Evolutionary conservation across 2,797 vertebrate genomes (phyloP).

Genomic region (Myotis findleyi): DNA sequence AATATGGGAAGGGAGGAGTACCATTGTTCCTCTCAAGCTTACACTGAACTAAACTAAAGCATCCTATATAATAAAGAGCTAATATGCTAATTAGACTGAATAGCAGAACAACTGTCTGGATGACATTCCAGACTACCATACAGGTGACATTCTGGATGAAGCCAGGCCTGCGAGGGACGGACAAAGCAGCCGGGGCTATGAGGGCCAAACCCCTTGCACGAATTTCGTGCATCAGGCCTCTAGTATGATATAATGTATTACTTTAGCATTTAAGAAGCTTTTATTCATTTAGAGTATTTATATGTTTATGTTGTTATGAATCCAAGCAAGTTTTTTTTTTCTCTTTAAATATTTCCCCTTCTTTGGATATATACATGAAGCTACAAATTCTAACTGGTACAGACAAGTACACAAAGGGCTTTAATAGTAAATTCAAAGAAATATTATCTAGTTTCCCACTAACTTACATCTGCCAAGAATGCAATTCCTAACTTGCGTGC

Average conservation of each 20-base stretch:
- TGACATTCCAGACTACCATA: no score
- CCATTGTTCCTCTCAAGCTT: neutral
- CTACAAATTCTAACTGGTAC: neutral
- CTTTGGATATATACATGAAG: neutral
- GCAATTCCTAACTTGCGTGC: neutral
- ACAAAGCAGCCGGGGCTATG: no score
- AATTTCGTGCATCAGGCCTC: no score
- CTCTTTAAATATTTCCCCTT: neutral
- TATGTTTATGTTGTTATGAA: neutral
- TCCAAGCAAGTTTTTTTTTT: neutral
- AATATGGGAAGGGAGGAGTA: neutral
- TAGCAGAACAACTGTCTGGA: no score
- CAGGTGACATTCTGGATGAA: no score
- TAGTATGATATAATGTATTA: neutral
- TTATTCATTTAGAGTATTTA: neutral
- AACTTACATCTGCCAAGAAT: neutral
- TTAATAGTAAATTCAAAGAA: conserved; percentile 26
- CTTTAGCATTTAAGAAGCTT: neutral
- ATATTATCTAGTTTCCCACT: neutral
- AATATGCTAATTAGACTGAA: no score
- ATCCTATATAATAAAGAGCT: neutral
- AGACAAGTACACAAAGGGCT: neutral
- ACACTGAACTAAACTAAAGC: neutral
- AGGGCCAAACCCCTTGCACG: no score
- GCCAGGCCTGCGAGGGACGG: no score